Base-by-base conservation (phyloP, 2,113 vertebrate genomes). In the Uropsilus gracilis region DNA sequence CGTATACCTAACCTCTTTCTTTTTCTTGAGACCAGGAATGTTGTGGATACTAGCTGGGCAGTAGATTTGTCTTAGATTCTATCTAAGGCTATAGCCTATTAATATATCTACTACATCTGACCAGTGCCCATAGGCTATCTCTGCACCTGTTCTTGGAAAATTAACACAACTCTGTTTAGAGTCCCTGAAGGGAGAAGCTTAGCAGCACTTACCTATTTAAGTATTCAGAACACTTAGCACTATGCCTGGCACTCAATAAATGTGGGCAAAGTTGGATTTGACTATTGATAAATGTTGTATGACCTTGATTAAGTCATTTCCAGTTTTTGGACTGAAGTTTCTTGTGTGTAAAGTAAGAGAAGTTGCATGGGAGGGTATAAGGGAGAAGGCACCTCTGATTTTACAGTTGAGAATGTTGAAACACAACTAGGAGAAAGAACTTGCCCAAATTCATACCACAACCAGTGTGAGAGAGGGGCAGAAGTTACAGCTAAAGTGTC, bases 81-180 rank as follows among this genome's bases (percentile, higher is more conserved):
- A 37, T 89, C 83, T 84, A 66, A 93, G 76, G 82, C 72, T 78
- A n/a, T 13, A 8, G 86, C 81, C 94, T 95, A 92, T 95, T 95
- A 91, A 87, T 92, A 95, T 90, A 86, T 86, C 50, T 63, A 73
- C 68, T 90, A 42, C 72, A 75, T 94, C 72, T 94, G 89, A 95
- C 71, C 9, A 0, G 93, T 92, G 46, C 39, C 66, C 17, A 57
- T 18, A 81, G 42, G 64, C 81, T 87, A 34, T 93, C 75, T 30
- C 66, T 72, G 86, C 59, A 96, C 77, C 89, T 96, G 89, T 81
- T 90, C 89, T 90, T 85, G 32, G 91, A 94, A 94, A 94, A 94
- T 97, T 91, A 94, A 86, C 87, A 82, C 55, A 94, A 39, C 39
- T 94, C 83, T 83, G 61, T 91, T 73, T 89, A 71, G 71, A 92